Evolutionary conservation across 2,797 vertebrate species (phyloP), one percentile per base, ranked within the genome.

Genomic region (Sebastes diaconus): DNA sequence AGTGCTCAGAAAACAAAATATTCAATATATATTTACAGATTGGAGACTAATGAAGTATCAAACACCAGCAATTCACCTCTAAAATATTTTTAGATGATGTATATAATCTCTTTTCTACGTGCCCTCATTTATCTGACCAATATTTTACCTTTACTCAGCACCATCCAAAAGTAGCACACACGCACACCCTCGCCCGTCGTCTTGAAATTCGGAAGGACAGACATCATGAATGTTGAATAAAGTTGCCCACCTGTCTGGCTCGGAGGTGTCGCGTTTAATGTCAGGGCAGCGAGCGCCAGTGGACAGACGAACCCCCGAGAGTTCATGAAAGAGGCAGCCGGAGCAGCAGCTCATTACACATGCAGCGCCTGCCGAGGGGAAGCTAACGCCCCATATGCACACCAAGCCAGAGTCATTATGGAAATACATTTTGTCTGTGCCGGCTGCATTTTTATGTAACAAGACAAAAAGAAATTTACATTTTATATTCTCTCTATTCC

Each of bases 341-440:
- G 70, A 86, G 71, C 82, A 60, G 87, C 81, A 54, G 77, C 87
- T 93, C 84, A 91, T 91, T 93, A 79, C 50, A 66, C 86, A 93
- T 92, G 87, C 92, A 84, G 81, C 59, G 77, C 63, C 83, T 80
- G 88, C 80, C n/a, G 75, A 90, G 84, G 83, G 80, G 83, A 90
- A 85, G 85, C 81, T 81, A 74, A 91, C 81, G 70, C 89, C 81
- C 73, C 83, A 66, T 85, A 92, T 78, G 87, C 86, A 88, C 85
- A 68, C 68, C 84, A 29, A 93, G 88, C 81, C 80, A 70, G 46
- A 84, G 89, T 93, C 89, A 89, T 93, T 92, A 94, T 93, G 90
- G 88, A 94, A 94, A 94, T 92, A 60, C 66, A 73, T 79, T 88
- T 83, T 58, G 78, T 88, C 84, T 78, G 79, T 61, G 57, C 79